Conservation (phyloP, 1,140 invertebrate genomes). For the Drosophila serrata region DNA sequence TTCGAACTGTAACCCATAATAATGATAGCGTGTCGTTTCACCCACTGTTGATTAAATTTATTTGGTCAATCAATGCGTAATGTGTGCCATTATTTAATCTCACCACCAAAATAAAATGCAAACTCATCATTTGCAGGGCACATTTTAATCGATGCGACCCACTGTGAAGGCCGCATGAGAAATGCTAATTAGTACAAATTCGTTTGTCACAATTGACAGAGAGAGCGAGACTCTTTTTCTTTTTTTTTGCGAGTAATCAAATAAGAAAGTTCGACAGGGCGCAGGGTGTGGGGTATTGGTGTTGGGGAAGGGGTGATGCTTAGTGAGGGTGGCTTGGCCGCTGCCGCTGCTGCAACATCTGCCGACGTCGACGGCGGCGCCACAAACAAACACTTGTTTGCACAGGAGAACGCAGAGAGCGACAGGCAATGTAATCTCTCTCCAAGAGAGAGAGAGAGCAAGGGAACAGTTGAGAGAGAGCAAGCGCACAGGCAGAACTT, state of each 20-base stretch:
- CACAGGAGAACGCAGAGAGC: slow-evolving; percentile 64
- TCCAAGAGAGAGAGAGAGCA: slow-evolving; percentile 16
- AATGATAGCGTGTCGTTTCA: slow-evolving; percentile 2
- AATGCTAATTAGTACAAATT: slow-evolving; percentile 73
- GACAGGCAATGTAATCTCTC: neutral
- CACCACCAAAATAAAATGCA: slow-evolving; percentile 3
- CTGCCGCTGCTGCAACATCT: no score
- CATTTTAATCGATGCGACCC: slow-evolving; percentile 36
- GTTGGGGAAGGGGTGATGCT: neutral
- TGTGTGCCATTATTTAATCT: slow-evolving; percentile 18
- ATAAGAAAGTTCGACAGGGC: slow-evolving; percentile 60
- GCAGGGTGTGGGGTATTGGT: neutral
- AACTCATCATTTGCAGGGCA: slow-evolving; percentile 28
- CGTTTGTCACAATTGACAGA: slow-evolving; percentile 60
- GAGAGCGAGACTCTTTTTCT: slow-evolving; percentile 32
- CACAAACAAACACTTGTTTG: slow-evolving; percentile 82
- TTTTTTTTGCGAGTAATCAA: slow-evolving; percentile 55
- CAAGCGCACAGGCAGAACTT: slow-evolving; percentile 33
- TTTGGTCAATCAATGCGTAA: slow-evolving; percentile 11
- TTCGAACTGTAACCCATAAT: neutral
- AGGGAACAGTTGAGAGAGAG: slow-evolving; percentile 46
- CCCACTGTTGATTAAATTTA: slow-evolving; percentile 6
- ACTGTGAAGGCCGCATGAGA: slow-evolving; percentile 56
- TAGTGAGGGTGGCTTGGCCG: slow-evolving; percentile 10
- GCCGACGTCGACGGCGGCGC: slow-evolving; percentile 42